phyloP scores from a whole-genome alignment of 1,140 invertebrate species.

The Drosophila punjabiensis region DNA sequence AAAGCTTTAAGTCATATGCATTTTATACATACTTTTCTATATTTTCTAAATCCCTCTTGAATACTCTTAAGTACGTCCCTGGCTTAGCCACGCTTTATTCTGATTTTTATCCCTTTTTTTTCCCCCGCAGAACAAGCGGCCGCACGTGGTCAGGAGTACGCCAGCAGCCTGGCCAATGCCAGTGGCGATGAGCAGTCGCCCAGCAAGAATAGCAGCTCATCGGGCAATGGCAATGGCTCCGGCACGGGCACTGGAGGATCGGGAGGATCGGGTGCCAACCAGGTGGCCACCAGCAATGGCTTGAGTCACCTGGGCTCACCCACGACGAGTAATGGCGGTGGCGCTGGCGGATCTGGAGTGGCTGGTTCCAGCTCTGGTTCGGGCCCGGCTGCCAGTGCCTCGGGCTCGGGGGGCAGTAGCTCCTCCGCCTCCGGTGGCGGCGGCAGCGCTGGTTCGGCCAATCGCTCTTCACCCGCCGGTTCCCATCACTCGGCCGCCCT shows the following conservation, averaged over 20 bases:
- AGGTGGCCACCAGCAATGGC: slow-evolving; percentile 46
- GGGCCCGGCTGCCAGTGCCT: background rate
- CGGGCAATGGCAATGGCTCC: slow-evolving; percentile 19
- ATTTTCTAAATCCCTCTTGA: background rate
- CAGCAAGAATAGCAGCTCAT: slow-evolving; percentile 52
- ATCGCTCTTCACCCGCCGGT: slow-evolving; percentile 57
- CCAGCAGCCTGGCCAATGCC: slow-evolving; percentile 71
- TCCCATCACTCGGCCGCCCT: slow-evolving; percentile 61
- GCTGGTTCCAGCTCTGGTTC: slow-evolving; percentile 1
- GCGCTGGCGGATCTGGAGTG: slow-evolving; percentile 1
- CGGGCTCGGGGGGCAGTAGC: slow-evolving; percentile 16
- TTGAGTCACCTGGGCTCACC: slow-evolving; percentile 25
- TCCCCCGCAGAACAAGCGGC: slow-evolving; percentile 70
- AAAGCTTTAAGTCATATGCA: background rate
- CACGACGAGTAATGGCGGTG: slow-evolving; percentile 40
- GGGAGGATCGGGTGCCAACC: slow-evolving; percentile 10
- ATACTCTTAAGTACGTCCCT: background rate
- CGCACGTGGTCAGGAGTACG: slow-evolving; percentile 77
- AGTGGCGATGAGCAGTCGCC: slow-evolving; percentile 78
- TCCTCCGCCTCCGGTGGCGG: slow-evolving; percentile 13
- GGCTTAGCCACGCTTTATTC: background rate
- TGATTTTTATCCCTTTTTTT: slow-evolving; percentile 6
- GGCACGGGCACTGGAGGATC: slow-evolving; percentile 11
- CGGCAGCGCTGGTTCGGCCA: slow-evolving; percentile 11
- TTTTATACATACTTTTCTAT: too few species aligned